Conservation (phyloP, 1,140 invertebrate genomes). For the Physella acuta region DNA sequence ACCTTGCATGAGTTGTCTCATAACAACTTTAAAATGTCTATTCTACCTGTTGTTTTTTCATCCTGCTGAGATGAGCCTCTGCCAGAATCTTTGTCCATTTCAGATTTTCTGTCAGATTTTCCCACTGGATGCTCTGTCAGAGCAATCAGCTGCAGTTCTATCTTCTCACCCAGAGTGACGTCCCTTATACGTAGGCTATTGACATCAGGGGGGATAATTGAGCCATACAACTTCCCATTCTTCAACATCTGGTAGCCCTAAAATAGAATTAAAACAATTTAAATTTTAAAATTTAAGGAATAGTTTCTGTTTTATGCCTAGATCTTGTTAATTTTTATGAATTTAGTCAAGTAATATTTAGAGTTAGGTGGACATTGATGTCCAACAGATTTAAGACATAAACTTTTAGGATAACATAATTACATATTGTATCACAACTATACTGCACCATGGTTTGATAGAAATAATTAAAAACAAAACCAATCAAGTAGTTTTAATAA, state of each 20-base stretch:
- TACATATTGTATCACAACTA: no score
- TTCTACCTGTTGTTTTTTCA: conserved; percentile 28
- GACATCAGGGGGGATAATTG: conserved; percentile 55
- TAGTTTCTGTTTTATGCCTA: no score
- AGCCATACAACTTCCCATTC: conserved; percentile 57
- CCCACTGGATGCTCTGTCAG: conserved; percentile 59
- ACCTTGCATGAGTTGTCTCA: background rate
- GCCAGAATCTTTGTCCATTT: conserved; percentile 32
- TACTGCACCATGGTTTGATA: background rate
- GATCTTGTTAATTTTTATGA: no score
- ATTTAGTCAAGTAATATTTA: no score
- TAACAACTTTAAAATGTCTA: background rate
- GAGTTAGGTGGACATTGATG: no score
- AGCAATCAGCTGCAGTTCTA: conserved; percentile 56
- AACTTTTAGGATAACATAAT: no score
- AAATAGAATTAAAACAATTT: no score
- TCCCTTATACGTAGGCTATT: conserved; percentile 53
- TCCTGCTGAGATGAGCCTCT: conserved; percentile 28
- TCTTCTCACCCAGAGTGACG: conserved; percentile 54
- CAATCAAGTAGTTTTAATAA: background rate
- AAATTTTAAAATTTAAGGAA: no score
- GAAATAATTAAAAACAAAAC: background rate
- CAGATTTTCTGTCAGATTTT: conserved; percentile 27
- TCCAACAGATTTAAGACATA: no score
- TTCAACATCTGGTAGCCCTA: conserved; percentile 60